These are phyloP conservation scores for Regulus satrapa DNA, from an alignment of 2,113 vertebrate species.

Conservation along the genomic window DNA sequence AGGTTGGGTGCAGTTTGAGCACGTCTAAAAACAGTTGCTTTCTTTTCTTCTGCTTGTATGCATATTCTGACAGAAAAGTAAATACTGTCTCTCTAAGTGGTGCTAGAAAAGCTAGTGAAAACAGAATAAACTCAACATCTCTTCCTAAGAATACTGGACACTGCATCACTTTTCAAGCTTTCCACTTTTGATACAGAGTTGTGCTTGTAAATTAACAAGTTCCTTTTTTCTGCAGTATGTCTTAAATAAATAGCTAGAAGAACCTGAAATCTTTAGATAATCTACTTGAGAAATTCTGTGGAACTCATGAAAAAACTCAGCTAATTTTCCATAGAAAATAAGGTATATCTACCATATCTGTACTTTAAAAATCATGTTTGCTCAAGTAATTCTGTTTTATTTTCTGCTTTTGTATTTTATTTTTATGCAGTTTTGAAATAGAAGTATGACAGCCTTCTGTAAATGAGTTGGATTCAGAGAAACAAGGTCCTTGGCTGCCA, in stretches of 20 bases:
- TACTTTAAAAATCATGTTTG: not conserved
- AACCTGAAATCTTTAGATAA: not conserved
- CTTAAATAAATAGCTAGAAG: not conserved
- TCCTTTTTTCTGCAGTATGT: not conserved
- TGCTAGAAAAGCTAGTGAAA: not conserved
- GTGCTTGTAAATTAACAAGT: not conserved
- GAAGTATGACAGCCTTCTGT: rapidly evolving
- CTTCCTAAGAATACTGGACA: not conserved
- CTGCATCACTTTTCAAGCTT: not conserved
- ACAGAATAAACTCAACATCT: not conserved
- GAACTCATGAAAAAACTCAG: not conserved
- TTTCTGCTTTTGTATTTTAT: not conserved
- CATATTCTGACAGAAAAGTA: not conserved
- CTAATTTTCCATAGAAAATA: not conserved
- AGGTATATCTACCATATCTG: not conserved
- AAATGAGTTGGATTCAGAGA: not conserved
- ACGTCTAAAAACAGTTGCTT: not conserved
- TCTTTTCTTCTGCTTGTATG: not conserved
- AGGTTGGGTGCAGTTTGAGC: not conserved
- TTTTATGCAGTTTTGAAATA: not conserved
- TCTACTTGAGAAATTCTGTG: not conserved
- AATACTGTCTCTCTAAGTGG: not conserved
- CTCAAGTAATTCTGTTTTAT: not conserved
- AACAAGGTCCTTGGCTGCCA: not conserved
- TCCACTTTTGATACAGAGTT: not conserved